Conservation (phyloP, 2,113 vertebrate species). For the Egretta garzetta region DNA sequence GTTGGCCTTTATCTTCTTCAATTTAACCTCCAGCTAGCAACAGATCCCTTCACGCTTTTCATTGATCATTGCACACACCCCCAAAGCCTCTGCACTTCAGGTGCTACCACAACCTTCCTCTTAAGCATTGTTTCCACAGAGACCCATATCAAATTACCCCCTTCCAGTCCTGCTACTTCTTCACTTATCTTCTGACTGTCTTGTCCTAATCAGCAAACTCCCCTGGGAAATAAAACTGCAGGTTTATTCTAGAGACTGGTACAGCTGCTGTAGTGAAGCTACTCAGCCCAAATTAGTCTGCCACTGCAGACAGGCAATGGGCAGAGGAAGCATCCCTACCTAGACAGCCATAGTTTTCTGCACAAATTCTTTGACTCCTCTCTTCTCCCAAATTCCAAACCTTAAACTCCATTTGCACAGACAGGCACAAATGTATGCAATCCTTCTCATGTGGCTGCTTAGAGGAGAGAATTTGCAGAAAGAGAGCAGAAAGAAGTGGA, state of each 20-base stretch:
- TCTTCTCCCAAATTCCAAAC: neutral
- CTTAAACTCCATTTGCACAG: neutral
- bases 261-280: neutral
- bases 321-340: neutral
- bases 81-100: neutral
- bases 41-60: neutral
- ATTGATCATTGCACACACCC: fast-evolving
- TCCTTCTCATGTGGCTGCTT: neutral
- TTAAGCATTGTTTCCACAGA: neutral
- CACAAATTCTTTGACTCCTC: neutral
- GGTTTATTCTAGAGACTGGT: neutral
- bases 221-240: neutral
- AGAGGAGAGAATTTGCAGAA: neutral
- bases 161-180: neutral
- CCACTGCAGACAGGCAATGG: neutral
- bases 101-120: neutral
- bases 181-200: neutral
- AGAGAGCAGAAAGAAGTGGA: neutral
- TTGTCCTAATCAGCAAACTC: neutral
- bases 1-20: neutral
- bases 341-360: neutral
- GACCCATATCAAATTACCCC: neutral
- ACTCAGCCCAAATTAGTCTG: neutral
- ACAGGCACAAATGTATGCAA: neutral
- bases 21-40: neutral